phyloP scores from a whole-genome alignment of 2,113 vertebrate genomes.

The Varanus salvator region DNA sequence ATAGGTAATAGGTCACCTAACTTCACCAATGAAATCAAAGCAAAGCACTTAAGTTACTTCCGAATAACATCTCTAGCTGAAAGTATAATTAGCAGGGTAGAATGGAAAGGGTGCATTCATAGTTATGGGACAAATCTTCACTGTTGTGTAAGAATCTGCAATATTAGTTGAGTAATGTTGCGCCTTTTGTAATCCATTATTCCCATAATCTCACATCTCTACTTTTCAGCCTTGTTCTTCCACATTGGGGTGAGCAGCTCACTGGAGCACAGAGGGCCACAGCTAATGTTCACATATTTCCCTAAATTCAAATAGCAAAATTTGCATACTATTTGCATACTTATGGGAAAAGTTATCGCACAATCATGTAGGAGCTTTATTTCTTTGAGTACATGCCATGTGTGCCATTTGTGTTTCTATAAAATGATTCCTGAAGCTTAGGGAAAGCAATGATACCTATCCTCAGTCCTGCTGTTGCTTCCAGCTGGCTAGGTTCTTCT shows the following conservation, averaged over 20 bases:
- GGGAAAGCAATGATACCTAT: neutral
- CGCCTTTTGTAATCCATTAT: conserved; percentile 32
- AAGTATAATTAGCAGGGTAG: conserved; percentile 38
- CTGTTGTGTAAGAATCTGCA: conserved; percentile 18
- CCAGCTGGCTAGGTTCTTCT: neutral
- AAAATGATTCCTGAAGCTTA: neutral
- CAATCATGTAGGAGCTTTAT: neutral
- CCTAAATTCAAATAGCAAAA: neutral
- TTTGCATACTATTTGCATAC: neutral
- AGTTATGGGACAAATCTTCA: neutral
- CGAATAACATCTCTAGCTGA: neutral
- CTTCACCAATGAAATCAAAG: conserved; percentile 11
- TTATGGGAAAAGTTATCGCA: neutral
- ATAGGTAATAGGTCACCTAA: conserved; percentile 58
- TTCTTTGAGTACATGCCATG: neutral
- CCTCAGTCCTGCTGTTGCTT: neutral
- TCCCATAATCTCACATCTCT: conserved; percentile 31
- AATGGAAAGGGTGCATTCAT: conserved; percentile 31
- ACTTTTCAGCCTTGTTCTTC: conserved; percentile 22
- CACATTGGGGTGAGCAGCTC: neutral
- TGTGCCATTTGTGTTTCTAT: neutral
- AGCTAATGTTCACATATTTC: conserved; percentile 18
- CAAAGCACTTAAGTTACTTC: conserved; percentile 20
- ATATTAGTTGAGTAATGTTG: conserved; percentile 27
- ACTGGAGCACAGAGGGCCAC: neutral